Percentiles rank a stretch among this genome's conserved stretches.
Evolutionary conservation across 2,888 invertebrate genomes (phyloP).

Genomic region (Athripsodes cinereus): DNA sequence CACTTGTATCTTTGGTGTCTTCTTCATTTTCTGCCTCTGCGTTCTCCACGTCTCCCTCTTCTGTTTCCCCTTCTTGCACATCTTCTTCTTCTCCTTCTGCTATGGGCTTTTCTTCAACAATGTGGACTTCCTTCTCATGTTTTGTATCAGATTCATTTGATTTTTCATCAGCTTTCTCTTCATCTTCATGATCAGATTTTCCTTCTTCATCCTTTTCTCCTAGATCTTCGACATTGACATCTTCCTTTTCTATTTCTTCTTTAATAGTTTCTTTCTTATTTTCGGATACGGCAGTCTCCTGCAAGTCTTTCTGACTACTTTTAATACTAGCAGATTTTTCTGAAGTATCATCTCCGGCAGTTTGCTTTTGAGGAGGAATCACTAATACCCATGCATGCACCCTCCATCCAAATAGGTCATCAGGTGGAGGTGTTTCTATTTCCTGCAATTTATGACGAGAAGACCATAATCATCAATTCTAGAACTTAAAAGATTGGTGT

Average conservation of each 20-base stretch:
- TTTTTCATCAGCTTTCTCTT: constrained; percentile 30
- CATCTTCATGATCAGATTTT: constrained; percentile 10
- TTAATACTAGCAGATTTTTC: not conserved
- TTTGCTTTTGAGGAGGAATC: constrained; percentile 39
- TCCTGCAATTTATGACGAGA: constrained; percentile 52
- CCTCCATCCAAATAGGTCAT: constrained; percentile 61
- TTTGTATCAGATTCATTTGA: constrained; percentile 32
- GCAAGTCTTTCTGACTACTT: not conserved
- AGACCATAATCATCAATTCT: too few species aligned
- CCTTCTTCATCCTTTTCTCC: not conserved
- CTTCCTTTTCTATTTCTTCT: not conserved
- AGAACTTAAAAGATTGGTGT: too few species aligned
- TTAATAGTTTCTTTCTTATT: not conserved
- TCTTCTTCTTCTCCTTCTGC: not conserved
- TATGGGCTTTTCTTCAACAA: not conserved
- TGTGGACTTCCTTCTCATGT: not conserved
- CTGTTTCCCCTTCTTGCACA: constrained; percentile 3
- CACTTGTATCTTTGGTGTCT: constrained; percentile 37
- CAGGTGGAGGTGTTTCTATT: constrained; percentile 57
- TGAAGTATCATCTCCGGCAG: not conserved
- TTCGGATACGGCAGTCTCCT: not conserved
- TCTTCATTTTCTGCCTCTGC: constrained; percentile 2
- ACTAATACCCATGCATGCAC: constrained; percentile 83
- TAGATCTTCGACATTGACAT: not conserved
- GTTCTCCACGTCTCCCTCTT: not conserved